Base-by-base conservation (phyloP, 1,140 invertebrate species). In the Magallana ariakensis region DNA sequence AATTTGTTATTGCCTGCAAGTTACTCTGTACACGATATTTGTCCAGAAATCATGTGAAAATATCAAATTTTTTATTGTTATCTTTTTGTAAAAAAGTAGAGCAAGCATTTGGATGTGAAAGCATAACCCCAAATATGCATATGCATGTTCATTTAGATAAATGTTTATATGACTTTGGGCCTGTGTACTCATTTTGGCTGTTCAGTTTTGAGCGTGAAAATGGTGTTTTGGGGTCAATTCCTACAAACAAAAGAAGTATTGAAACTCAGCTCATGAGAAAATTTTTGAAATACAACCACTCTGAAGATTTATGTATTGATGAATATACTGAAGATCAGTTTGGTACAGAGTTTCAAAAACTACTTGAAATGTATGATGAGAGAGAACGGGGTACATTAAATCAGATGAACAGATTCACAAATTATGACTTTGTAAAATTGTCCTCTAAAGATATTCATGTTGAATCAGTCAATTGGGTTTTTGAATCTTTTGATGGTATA, bases 181-280 rank as follows among this genome's bases (percentile, higher is more conserved):
- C 88, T 55, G 85, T 89, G 11, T 87, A 90, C 60, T 86, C 90
- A 33, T 90, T 90, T 82, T 89, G 90, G 90, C 58, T 87, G 7
- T 88, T 89, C 53, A 86, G 81, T 26, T 90, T 87, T 84, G 87
- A 87, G 62, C 54, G 87, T 11, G 80, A 85, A 15, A 89, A 89
- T 58, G 89, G 87, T 56, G 15, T 83, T 60, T 62, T 90, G 10
- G 89, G 87, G n/a, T 83, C 55, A 16, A 83, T 82, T 55, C 80
- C 85, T 10, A 87, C 16, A 16, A 90, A 90, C 56, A 90, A 86
- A 15, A 83, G 75, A 60, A 57, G 46, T 16, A 75, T 90, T 53
- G 87, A 84, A 84, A 46, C 55, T 8, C 87, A 88, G 56, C 16
- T 87, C 6, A 89, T 87, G 85, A 84, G 85, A 33, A 84, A 57